Evolutionary conservation across 2,113 vertebrate species (phyloP).

Genomic region (Paradisaea rubra): DNA sequence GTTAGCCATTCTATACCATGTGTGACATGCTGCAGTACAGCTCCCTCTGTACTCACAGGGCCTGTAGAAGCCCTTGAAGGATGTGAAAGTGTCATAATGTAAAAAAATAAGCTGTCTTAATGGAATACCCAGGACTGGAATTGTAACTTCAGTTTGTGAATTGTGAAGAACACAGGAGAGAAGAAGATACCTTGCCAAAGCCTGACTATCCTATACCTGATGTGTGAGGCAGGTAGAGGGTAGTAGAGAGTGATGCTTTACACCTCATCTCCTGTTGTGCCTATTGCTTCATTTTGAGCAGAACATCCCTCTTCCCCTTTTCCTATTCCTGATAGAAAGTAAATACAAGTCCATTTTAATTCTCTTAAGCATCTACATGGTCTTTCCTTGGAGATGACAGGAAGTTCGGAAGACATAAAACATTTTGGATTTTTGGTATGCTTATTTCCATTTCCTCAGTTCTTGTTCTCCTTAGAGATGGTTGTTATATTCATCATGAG

Average conservation of each 20-base stretch:
- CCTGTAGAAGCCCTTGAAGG: not conserved
- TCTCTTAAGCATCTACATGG: not conserved
- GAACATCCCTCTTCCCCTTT: not conserved
- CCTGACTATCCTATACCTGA: not conserved
- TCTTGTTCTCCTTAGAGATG: not conserved
- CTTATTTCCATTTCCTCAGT: not conserved
- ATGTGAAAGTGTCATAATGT: not conserved
- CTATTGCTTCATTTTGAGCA: not conserved
- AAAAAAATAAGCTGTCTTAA: not conserved
- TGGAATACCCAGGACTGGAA: not conserved
- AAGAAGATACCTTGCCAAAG: not conserved
- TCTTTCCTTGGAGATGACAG: not conserved
- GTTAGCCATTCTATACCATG: not conserved
- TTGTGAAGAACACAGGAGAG: not conserved
- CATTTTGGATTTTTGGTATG: not conserved
- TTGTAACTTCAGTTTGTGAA: not conserved
- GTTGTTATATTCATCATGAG: not conserved
- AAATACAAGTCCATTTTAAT: not conserved
- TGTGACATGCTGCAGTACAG: not conserved
- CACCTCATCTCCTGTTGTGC: not conserved
- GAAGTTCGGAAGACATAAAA: not conserved
- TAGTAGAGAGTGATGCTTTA: not conserved
- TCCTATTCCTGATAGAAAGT: not conserved
- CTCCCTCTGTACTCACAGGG: not conserved
- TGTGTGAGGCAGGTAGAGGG: not conserved